Evolutionary conservation across 1,140 invertebrate species (phyloP).

Genomic region (Aleiodes sp.): DNA sequence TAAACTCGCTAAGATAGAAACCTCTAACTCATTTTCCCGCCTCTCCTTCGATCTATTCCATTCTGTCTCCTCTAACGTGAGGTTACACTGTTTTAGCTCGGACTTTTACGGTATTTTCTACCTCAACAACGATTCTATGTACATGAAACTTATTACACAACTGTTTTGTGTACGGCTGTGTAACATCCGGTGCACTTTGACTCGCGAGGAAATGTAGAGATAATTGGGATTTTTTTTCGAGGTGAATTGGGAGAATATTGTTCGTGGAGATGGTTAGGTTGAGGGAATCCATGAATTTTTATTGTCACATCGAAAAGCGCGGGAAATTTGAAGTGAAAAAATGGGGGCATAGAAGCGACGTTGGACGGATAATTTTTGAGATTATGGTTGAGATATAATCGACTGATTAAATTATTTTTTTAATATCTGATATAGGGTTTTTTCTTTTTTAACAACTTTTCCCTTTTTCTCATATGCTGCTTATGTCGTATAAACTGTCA

Average conservation of each 20-base stretch:
- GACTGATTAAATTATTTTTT: no score
- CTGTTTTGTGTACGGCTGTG: not conserved
- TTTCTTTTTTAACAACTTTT: no score
- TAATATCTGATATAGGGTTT: no score
- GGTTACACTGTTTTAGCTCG: no score
- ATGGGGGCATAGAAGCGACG: no score
- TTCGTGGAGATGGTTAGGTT: not conserved
- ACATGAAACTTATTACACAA: conserved; percentile 10
- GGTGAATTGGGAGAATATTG: not conserved
- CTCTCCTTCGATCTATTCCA: conserved; percentile 11
- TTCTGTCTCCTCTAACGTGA: conserved; percentile 2
- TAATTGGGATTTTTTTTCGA: not conserved
- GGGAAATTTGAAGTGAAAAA: no score
- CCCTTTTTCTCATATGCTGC: not conserved
- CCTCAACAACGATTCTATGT: not conserved
- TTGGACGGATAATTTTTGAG: no score
- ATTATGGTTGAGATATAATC: no score
- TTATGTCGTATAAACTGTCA: not conserved
- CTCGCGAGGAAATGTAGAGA: not conserved
- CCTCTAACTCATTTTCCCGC: conserved; percentile 6
- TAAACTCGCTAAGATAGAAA: conserved; percentile 1
- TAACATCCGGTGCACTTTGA: conserved; percentile 14
- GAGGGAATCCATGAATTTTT: not conserved
- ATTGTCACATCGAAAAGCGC: not conserved
- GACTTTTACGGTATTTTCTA: conserved; percentile 6